Percentiles rank a stretch among this genome's conserved stretches.
These are phyloP conservation scores for Porites cylindrica DNA, from an alignment of 92 coral and sea anemone genomes.

Conservation along the genomic window DNA sequence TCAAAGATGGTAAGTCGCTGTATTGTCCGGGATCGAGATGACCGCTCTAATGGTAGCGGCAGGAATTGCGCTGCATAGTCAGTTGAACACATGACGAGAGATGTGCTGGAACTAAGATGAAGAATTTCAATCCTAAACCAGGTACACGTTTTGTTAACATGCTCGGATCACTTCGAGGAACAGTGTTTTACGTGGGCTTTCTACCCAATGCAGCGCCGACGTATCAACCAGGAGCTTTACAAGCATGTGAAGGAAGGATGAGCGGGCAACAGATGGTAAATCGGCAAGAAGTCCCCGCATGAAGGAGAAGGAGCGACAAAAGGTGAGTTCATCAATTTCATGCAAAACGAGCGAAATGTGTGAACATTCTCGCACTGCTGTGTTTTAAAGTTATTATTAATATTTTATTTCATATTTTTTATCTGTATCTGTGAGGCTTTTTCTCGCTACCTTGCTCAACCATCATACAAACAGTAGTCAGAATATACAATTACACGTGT, in stretches of 20 bases:
- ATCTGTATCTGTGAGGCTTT: no score
- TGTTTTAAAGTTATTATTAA: no score
- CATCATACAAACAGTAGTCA: no score
- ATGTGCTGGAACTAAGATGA: slow-evolving; percentile 33
- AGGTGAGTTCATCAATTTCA: slow-evolving; percentile 33
- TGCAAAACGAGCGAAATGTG: no score
- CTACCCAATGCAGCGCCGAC: slow-evolving; percentile 47
- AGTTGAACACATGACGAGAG: slow-evolving; percentile 33
- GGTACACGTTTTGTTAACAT: slow-evolving; percentile 28
- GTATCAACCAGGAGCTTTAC: slow-evolving; percentile 48
- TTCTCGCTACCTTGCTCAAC: no score
- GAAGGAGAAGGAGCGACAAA: slow-evolving; percentile 57
- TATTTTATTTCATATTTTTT: no score
- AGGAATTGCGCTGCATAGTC: slow-evolving; percentile 51
- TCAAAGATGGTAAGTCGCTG: slow-evolving; percentile 49
- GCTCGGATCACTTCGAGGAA: slow-evolving; percentile 48
- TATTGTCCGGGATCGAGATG: slow-evolving; percentile 42
- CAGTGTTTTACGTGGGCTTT: slow-evolving; percentile 36
- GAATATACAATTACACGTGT: no score
- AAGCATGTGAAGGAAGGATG: slow-evolving; percentile 36
- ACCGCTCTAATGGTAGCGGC: slow-evolving; percentile 31
- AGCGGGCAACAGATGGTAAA: background rate
- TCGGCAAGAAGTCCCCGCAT: slow-evolving; percentile 24
- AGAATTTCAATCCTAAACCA: slow-evolving; percentile 29
- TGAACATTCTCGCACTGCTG: no score